Evolutionary conservation across 2,113 vertebrate species (phyloP).

Genomic region (Chiloscyllium plagiosum): DNA sequence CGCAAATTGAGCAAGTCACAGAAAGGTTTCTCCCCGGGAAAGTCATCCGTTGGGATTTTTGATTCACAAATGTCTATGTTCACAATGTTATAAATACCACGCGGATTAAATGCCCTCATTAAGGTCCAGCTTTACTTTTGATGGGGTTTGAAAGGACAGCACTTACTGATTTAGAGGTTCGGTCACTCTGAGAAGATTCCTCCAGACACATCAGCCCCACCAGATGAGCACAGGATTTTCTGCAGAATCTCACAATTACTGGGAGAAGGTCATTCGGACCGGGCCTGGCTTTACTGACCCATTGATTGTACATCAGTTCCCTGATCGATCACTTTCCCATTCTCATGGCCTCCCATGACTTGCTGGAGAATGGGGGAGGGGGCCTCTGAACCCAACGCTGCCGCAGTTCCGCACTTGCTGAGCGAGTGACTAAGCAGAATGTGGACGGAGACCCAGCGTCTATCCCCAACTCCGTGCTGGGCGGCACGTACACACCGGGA

Average conservation of each 20-base stretch:
- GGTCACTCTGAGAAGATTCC: neutral
- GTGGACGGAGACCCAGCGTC: neutral
- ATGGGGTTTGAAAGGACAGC: neutral
- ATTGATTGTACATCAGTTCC: neutral
- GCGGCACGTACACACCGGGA: neutral
- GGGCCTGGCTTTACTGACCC: neutral
- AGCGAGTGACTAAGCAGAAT: constrained; percentile 2
- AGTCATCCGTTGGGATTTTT: neutral
- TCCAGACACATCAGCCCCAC: neutral
- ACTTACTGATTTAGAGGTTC: neutral
- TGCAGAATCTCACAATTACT: neutral
- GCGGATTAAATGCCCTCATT: neutral
- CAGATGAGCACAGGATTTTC: neutral
- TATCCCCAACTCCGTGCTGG: neutral
- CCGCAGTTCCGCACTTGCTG: neutral
- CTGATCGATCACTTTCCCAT: neutral
- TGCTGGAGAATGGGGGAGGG: neutral
- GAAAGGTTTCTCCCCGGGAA: neutral
- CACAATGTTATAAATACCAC: neutral
- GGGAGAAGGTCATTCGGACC: neutral
- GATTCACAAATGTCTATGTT: neutral
- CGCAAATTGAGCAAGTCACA: neutral
- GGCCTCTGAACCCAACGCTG: neutral
- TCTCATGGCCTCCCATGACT: too few relatives aligned
- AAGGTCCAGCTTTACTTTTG: neutral